phyloP scores from a whole-genome alignment of 2,113 vertebrate species.

The Vicugna pacos region DNA sequence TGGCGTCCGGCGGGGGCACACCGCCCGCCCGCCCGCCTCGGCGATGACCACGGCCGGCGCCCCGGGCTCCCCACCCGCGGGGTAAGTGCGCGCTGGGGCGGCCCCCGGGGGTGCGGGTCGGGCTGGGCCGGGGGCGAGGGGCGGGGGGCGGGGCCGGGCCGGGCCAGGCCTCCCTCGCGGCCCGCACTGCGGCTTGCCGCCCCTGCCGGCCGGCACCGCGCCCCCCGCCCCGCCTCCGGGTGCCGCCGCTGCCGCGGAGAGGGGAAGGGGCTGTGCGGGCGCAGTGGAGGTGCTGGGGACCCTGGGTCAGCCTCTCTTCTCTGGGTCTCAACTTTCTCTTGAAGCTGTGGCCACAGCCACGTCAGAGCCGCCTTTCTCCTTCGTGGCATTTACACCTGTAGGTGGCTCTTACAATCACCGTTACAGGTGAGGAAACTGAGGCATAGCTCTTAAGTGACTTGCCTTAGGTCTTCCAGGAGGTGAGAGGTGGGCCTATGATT shows the following conservation, averaged over 20 bases:
- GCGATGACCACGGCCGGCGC: slow-evolving; percentile 72
- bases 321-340: slow-evolving; percentile 52
- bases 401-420: not conserved
- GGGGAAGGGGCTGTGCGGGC: not conserved
- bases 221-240: not conserved
- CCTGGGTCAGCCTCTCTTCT: not conserved
- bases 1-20: slow-evolving; percentile 50
- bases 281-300: not conserved
- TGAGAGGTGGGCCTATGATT: not conserved
- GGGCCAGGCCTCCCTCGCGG: not conserved
- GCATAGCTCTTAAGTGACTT: not conserved
- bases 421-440: slow-evolving; percentile 51
- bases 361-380: not conserved
- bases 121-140: not conserved
- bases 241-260: not conserved
- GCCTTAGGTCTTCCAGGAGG: not conserved
- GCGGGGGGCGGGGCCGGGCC: not conserved
- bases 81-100: slow-evolving; percentile 68
- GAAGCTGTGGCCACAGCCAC: not conserved
- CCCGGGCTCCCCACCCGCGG: slow-evolving; percentile 43
- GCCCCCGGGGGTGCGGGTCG: not conserved
- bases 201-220: not conserved
- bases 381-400: not conserved
- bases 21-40: slow-evolving; percentile 38
- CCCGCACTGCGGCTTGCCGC: slow-evolving; percentile 73